Evolutionary conservation across 1,140 invertebrate species (phyloP).

Genomic region (Trypoxylus dichotomus): DNA sequence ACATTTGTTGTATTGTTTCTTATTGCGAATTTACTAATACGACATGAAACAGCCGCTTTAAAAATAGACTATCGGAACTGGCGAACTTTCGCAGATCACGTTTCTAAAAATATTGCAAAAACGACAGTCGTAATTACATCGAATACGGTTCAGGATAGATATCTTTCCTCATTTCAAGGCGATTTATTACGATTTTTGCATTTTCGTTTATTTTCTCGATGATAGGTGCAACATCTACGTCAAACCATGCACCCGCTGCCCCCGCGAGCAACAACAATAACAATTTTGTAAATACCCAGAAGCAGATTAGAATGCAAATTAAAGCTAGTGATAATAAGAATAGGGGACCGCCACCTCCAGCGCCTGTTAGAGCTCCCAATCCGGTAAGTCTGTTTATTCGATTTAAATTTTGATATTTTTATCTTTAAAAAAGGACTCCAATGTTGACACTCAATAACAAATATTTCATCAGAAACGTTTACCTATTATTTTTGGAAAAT

Average conservation of each 20-base stretch:
- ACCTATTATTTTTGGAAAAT: too few species aligned
- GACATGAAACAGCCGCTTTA: background rate
- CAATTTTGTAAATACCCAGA: constrained; percentile 47
- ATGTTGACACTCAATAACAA: too few species aligned
- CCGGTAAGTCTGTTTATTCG: constrained; percentile 8
- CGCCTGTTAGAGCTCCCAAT: constrained; percentile 39
- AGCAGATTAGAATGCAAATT: constrained; percentile 49
- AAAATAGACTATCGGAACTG: background rate
- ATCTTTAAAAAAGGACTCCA: too few species aligned
- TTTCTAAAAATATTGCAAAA: background rate
- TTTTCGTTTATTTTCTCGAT: background rate
- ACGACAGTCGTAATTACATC: background rate
- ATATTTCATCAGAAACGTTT: too few species aligned
- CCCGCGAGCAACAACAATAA: constrained; percentile 8
- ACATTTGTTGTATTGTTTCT: too few species aligned
- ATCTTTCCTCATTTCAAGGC: too few species aligned
- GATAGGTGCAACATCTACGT: background rate
- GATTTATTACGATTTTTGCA: too few species aligned
- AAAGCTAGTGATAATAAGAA: constrained; percentile 46
- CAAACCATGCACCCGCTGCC: background rate
- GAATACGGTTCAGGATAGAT: too few species aligned
- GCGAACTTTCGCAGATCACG: background rate
- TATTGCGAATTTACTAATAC: background rate
- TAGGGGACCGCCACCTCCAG: constrained; percentile 47
- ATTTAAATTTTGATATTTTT: too few species aligned